Base-by-base conservation (phyloP, 1,140 invertebrate species). In the Hermetia illucens region DNA sequence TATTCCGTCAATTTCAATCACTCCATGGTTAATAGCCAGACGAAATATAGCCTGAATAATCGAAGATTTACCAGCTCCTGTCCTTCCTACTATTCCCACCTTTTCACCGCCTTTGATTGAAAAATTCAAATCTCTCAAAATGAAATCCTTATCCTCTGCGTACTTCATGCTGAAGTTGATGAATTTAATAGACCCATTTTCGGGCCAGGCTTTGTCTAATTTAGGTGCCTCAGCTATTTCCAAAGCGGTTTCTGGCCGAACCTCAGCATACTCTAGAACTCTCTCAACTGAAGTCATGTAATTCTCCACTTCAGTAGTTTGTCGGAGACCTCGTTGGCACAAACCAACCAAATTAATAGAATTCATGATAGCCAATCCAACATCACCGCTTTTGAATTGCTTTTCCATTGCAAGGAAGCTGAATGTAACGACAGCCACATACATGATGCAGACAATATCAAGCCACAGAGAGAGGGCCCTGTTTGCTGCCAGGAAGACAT, bases 11-110 rank as follows among this genome's bases (percentile, higher is more conserved):
- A 86, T 75, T 3, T 55, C 47, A 30, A 77, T 69, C 19, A 54
- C 47, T 2, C 77, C 79, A 21, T 70, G 66, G 22, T 75, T 67
- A 49, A 75, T 72, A 2, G 71, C 70, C 39, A 93, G 49, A 34
- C 87, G 69, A 50, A 93, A 92, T 1, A 93, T 54, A 1, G 84
- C 79, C 19, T 78, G 65, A 37, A 91, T 84, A 3, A 94, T 62
- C 0, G 89, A 92, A 0, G 85, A 88, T 58, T 95, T 95, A 10
- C 91, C 91, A 24, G 90, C 88, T 1, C 91, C 91, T 8, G 84
- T 89, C 51, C 83, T 66, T 3, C 88, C 88, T 13, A 89, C 85
- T 39, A 91, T 81, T 2, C 85, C 81, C 37, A 89, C 8, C 81
- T 82, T 90, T 59, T 90, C 84, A 27, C 62, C 65, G 0, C 80